Base-by-base conservation (phyloP, 2,113 vertebrate genomes). In the Elaphurus davidianus region DNA sequence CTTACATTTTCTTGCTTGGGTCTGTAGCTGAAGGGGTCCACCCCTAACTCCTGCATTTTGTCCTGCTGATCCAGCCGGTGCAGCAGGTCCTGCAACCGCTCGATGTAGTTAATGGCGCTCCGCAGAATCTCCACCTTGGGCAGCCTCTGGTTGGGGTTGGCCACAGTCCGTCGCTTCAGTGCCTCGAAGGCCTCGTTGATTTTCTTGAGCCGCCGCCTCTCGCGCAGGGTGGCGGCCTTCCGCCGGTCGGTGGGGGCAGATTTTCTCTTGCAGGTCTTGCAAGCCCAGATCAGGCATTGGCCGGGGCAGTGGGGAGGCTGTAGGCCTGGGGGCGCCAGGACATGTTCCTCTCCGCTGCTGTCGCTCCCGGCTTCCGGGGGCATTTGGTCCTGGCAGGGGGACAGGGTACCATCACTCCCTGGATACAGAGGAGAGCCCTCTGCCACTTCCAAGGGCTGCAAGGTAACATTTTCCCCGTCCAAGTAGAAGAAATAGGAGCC, bases 111-210 rank as follows among this genome's bases (percentile, higher is more conserved):
- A 98, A 99, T 99, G 97, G 99, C 99, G 67, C 99, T 99, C 96
- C 99, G 99, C 98, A 99, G 99, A 97, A 99, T 99, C 99, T 99
- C 99, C 98, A 99, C 99, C 98, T 99, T 99, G 98, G 99, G 99
- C 97, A 99, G 99, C 98, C 99, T 98, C 99, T 99, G 99, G 98
- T 99, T 99, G 59, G 99, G 99, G 99, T 99, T 99, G 87, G 99
- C 99, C 98, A 99, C 99, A 52, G 99, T 99, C 98, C 99, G 98
- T 96, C 99, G 99, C 99, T 99, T 99, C 92, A 99, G 98, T 3
- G 99, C 99, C 64, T 99, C 99, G 94, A 99, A 99, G 96, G 99
- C 99, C 99, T 99, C 99, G 94, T 99, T 99, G 98, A 99, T 99
- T 99, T 99, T 99, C 99, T 99, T 99, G 23, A 99, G 99, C 76